Conservation (phyloP, 1,140 invertebrate genomes). For the Myzus persicae region DNA sequence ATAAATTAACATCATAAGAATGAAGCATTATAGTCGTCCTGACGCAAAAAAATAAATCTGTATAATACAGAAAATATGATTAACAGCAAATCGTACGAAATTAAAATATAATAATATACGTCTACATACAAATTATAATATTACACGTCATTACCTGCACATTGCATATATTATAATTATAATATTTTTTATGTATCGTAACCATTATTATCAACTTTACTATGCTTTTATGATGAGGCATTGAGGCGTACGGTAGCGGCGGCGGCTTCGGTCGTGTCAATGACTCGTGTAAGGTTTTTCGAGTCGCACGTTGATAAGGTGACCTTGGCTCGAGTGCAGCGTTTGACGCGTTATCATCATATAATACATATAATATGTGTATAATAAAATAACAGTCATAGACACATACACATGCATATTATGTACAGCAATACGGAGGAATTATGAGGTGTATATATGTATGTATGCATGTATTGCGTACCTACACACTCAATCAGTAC, state of each 20-base stretch:
- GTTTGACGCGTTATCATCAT: slow-evolving; percentile 38
- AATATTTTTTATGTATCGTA: background rate
- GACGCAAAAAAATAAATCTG: background rate
- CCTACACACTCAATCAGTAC: background rate
- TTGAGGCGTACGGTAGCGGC: background rate
- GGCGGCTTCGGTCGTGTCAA: slow-evolving; percentile 2
- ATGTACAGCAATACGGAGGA: background rate
- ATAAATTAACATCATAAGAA: background rate
- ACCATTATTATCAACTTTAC: background rate
- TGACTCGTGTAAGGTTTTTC: slow-evolving; percentile 13
- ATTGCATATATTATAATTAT: background rate
- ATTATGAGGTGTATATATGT: background rate
- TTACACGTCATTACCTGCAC: background rate
- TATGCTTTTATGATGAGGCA: background rate
- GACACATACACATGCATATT: background rate
- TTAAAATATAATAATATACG: background rate
- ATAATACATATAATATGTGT: background rate
- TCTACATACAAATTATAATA: background rate
- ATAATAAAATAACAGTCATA: background rate
- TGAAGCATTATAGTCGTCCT: background rate
- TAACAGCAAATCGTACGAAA: background rate
- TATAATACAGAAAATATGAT: background rate
- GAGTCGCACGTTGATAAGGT: slow-evolving; percentile 35
- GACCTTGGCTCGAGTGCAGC: slow-evolving; percentile 35
- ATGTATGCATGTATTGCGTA: background rate